These are phyloP conservation scores for Dilophus febrilis DNA, from an alignment of 2,888 invertebrate species.

Conservation along the genomic window DNA sequence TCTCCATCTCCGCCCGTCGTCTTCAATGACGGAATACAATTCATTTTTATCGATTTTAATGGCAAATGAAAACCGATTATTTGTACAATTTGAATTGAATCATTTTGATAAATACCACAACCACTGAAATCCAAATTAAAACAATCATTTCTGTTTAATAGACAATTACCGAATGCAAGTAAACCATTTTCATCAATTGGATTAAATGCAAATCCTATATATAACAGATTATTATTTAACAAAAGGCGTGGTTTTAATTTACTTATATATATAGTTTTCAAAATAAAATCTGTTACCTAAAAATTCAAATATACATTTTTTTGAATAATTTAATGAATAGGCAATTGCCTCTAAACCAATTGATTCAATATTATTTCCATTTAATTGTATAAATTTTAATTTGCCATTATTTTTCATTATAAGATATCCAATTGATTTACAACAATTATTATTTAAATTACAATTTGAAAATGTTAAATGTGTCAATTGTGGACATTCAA, in stretches of 20 bases:
- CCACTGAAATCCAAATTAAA: conserved; percentile 6
- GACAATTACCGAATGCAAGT: conserved; percentile 2
- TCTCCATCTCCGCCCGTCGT: no score
- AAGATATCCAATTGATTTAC: conserved; percentile 3
- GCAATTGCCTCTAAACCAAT: conserved; percentile 1
- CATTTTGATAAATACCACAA: conserved; percentile 2
- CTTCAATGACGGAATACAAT: not conserved
- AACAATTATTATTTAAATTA: conserved; percentile 6
- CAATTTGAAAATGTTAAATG: conserved; percentile 6
- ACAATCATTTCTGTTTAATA: conserved; percentile 4
- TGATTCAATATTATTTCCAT: conserved; percentile 6
- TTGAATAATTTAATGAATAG: not conserved
- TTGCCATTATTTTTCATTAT: conserved; percentile 1
- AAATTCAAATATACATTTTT: not conserved
- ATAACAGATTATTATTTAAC: no score
- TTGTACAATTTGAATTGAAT: not conserved
- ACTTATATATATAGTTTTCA: no score
- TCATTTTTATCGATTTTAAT: not conserved
- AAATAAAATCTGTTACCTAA: no score
- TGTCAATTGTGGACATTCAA: conserved; percentile 2
- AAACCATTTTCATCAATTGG: conserved; percentile 6
- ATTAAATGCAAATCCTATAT: conserved; percentile 6
- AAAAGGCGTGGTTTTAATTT: no score
- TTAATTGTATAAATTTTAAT: conserved; percentile 4
- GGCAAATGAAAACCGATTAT: conserved; percentile 3